phyloP scores from a whole-genome alignment of 1,140 invertebrate species.

The Bombus pyrosoma region DNA sequence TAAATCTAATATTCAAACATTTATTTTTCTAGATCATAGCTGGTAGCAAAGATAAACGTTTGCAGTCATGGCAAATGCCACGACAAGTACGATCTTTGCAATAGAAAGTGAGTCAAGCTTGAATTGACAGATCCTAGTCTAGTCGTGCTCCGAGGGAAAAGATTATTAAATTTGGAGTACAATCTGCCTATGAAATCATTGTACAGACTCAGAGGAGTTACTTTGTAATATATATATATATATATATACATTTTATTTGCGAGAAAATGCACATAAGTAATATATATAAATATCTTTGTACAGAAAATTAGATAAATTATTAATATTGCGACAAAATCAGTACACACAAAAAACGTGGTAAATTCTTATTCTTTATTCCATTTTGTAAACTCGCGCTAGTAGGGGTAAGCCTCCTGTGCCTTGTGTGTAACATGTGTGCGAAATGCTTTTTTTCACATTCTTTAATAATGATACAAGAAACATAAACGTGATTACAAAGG shows the following conservation, averaged over 20 bases:
- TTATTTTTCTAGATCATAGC: constrained; percentile 84
- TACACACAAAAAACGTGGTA: background rate
- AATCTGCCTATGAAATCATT: constrained; percentile 5
- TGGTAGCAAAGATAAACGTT: constrained; percentile 85
- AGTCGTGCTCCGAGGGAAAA: constrained; percentile 56
- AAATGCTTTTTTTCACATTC: constrained; percentile 3
- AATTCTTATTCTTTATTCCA: constrained; percentile 30
- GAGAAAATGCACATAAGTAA: constrained; percentile 31
- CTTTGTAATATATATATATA: constrained; percentile 46
- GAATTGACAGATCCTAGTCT: constrained; percentile 65
- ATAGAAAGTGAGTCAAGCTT: constrained; percentile 33
- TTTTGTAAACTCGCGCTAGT: constrained; percentile 29
- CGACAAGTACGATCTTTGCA: constrained; percentile 78
- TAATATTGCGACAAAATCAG: background rate
- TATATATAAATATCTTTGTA: constrained; percentile 58
- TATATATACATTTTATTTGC: constrained; percentile 22
- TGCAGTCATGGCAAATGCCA: constrained; percentile 85
- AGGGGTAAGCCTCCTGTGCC: constrained; percentile 42
- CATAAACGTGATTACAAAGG: background rate
- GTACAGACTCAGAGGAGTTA: constrained; percentile 38
- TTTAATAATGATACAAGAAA: constrained; percentile 13
- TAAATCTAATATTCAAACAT: background rate
- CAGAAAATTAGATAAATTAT: constrained; percentile 44
- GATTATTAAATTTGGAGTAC: constrained; percentile 11
- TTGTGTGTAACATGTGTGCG: constrained; percentile 20